phyloP scores from a whole-genome alignment of 2,888 invertebrate species.

The Leistus spinibarbis region DNA sequence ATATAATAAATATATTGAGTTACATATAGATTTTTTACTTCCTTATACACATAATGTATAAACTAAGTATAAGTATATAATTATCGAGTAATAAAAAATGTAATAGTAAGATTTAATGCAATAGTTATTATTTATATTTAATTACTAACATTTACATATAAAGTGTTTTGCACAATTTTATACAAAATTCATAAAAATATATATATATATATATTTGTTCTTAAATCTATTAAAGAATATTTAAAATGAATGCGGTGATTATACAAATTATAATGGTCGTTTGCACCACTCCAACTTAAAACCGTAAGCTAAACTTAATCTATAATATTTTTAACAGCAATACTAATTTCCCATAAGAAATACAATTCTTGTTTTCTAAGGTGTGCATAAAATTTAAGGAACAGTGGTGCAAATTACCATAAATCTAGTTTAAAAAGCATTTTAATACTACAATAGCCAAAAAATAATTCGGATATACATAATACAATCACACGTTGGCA shows the following conservation, averaged over 20 bases:
- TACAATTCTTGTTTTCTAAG: no score
- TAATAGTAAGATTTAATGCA: background rate
- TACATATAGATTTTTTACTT: background rate
- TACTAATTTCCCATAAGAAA: no score
- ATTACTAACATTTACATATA: background rate
- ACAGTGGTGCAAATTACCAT: no score
- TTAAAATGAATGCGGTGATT: background rate
- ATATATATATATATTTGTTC: background rate
- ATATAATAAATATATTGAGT: slow-evolving; percentile 1
- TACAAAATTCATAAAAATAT: slow-evolving; percentile 9
- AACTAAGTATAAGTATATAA: no score
- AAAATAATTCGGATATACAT: background rate
- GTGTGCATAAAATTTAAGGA: no score
- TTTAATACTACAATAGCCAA: background rate
- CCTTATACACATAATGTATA: background rate
- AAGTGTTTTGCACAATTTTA: background rate
- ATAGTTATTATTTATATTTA: background rate
- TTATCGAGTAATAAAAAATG: no score
- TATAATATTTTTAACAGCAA: no score
- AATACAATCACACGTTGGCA: background rate
- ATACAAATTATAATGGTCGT: no score
- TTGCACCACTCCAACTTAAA: no score
- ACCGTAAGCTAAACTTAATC: no score
- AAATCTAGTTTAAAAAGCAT: background rate
- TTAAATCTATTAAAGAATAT: background rate